phyloP scores from a whole-genome alignment of 1,140 invertebrate species.

The Drosophila biarmipes region DNA sequence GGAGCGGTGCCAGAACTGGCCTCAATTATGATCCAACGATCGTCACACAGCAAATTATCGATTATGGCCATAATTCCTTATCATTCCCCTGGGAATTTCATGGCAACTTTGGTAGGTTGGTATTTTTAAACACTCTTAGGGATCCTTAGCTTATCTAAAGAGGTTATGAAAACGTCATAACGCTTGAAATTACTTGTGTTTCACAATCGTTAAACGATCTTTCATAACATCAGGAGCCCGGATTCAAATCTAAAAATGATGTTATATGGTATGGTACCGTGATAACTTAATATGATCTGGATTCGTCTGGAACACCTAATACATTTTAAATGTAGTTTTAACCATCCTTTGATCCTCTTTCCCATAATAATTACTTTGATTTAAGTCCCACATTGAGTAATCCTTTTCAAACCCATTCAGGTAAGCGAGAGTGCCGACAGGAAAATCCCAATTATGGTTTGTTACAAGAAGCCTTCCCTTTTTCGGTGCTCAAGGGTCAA shows the following conservation, averaged over 20 bases:
- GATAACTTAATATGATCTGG: too few relatives aligned
- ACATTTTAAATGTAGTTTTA: not conserved
- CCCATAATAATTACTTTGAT: not conserved
- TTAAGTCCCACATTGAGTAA: not conserved
- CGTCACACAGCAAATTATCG: conserved; percentile 40
- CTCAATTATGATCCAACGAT: conserved; percentile 41
- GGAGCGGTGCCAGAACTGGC: not conserved
- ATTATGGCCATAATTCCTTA: conserved; percentile 40
- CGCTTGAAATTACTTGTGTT: not conserved
- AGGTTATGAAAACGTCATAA: not conserved
- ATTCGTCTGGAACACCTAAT: not conserved
- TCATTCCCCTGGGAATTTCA: conserved; percentile 13
- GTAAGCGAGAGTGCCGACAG: conserved; percentile 2
- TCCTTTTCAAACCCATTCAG: conserved; percentile 13
- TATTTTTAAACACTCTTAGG: conserved; percentile 2
- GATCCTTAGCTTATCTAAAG: not conserved
- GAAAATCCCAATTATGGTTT: conserved; percentile 37
- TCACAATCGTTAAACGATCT: not conserved
- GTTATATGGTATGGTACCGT: too few relatives aligned
- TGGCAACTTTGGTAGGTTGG: conserved; percentile 1
- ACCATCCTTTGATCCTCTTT: not conserved
- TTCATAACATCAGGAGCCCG: not conserved
- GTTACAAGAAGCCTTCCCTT: not conserved
- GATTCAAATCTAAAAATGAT: too few relatives aligned
- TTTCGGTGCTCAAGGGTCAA: conserved; percentile 13